Percentiles rank a stretch among this genome's conserved stretches.
These are phyloP conservation scores for Sarcophaga subvicina DNA, from an alignment of 2,888 invertebrate species.

Conservation along the genomic window DNA sequence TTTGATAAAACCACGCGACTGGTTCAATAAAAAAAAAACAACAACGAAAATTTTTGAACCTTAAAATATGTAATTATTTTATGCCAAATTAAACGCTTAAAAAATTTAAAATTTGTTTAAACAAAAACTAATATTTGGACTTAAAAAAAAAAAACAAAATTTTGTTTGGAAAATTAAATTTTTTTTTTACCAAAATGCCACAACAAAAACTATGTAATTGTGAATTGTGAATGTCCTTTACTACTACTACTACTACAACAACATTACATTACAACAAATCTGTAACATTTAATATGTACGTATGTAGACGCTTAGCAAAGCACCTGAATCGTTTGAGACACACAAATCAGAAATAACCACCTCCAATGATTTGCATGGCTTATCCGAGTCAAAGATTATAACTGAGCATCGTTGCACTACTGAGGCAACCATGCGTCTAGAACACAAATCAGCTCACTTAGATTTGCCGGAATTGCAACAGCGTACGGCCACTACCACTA, in stretches of 20 bases:
- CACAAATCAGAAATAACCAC: conserved; percentile 77
- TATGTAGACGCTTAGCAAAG: conserved; percentile 74
- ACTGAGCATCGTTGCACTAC: conserved; percentile 82
- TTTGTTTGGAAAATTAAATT: background rate
- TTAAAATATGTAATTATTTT: background rate
- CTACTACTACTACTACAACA: conserved; percentile 33
- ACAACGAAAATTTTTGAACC: conserved; percentile 40
- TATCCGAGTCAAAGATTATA: conserved; percentile 81
- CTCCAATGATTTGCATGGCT: conserved; percentile 80
- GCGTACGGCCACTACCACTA: conserved; percentile 73
- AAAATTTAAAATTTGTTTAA: conserved; percentile 29
- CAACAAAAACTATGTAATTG: conserved; percentile 57
- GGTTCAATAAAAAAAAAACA: conserved; percentile 55
- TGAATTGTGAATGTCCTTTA: conserved; percentile 66
- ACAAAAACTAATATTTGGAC: conserved; percentile 17
- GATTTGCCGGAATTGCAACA: conserved; percentile 78
- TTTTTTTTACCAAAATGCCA: conserved; percentile 22
- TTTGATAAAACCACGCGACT: conserved; percentile 58
- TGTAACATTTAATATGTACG: conserved; percentile 16
- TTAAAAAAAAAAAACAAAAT: conserved; percentile 15
- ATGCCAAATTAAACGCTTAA: conserved; percentile 60
- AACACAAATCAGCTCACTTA: conserved; percentile 80
- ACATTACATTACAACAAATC: conserved; percentile 22
- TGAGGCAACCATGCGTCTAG: conserved; percentile 82
- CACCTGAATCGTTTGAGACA: conserved; percentile 78